phyloP scores from a whole-genome alignment of 2,113 vertebrate genomes.

The Gambusia affinis region DNA sequence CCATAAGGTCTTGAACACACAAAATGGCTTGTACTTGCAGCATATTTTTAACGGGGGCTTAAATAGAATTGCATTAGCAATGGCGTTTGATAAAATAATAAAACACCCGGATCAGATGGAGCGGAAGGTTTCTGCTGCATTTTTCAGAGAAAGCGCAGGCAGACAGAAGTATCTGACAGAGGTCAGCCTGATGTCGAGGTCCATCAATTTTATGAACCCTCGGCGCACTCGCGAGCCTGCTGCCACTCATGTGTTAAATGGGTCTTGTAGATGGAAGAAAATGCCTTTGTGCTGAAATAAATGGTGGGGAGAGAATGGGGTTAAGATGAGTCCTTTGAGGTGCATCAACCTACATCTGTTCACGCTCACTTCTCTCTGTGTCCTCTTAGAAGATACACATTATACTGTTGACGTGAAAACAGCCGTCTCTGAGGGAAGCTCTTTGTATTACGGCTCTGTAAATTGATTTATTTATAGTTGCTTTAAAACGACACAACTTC shows the following conservation, averaged over 20 bases:
- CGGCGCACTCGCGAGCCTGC: conserved; percentile 25
- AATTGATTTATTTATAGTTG: conserved; percentile 21
- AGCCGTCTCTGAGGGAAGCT: background rate
- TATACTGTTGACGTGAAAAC: conserved; percentile 7
- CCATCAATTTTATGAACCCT: conserved; percentile 71
- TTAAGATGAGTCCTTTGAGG: conserved; percentile 67
- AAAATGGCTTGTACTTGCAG: conserved; percentile 20
- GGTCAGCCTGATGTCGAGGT: conserved; percentile 68
- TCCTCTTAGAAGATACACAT: conserved; percentile 2
- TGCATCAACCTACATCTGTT: conserved; percentile 67
- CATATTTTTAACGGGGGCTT: background rate
- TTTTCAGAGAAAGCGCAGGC: conserved; percentile 36
- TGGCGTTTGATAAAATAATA: conserved; percentile 7
- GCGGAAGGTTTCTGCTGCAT: conserved; percentile 8
- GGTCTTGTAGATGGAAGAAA: conserved; percentile 68
- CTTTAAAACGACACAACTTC: conserved; percentile 11
- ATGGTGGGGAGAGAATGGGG: conserved; percentile 66
- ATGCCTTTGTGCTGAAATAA: conserved; percentile 71
- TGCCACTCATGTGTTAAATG: conserved; percentile 76
- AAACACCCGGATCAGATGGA: background rate
- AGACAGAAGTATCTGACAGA: conserved; percentile 44
- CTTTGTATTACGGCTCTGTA: conserved; percentile 19
- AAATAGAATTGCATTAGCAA: background rate
- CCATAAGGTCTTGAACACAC: conserved; percentile 17
- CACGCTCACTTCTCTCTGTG: conserved; percentile 13